Conservation (phyloP, 2,888 invertebrate species). For the Hypena proboscidalis region DNA sequence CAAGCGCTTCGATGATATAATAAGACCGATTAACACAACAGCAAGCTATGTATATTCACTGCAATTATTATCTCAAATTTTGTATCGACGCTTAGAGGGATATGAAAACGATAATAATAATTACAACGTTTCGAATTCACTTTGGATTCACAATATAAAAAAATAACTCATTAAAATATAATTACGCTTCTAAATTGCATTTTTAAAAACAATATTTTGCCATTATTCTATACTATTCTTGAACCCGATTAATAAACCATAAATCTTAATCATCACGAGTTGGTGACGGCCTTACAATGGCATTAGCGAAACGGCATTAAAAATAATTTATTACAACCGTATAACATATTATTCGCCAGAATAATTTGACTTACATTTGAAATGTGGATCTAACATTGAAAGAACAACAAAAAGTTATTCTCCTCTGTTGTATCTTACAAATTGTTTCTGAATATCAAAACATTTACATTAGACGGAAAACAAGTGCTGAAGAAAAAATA, state of each 20-base stretch:
- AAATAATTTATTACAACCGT: not conserved
- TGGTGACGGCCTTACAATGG: not conserved
- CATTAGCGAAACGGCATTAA: not conserved
- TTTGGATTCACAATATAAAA: no score
- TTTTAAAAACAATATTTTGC: not conserved
- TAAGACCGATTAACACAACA: no score
- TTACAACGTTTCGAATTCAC: no score
- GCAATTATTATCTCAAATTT: no score
- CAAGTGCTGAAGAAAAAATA: not conserved
- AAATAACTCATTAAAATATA: no score
- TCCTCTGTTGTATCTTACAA: not conserved
- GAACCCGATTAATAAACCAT: not conserved
- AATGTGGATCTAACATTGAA: not conserved
- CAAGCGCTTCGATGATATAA: no score
- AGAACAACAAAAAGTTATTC: conserved; percentile 1
- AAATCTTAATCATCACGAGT: not conserved
- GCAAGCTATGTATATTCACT: no score
- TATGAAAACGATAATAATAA: no score
- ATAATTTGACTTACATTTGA: not conserved
- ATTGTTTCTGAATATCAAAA: conserved; percentile 1
- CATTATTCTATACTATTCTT: not conserved
- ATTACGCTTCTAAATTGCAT: no score
- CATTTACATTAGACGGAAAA: not conserved
- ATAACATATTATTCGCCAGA: no score
- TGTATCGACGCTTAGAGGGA: no score